Base-by-base conservation (phyloP, 2,888 invertebrate genomes). In the Callimorpha dominula region DNA sequence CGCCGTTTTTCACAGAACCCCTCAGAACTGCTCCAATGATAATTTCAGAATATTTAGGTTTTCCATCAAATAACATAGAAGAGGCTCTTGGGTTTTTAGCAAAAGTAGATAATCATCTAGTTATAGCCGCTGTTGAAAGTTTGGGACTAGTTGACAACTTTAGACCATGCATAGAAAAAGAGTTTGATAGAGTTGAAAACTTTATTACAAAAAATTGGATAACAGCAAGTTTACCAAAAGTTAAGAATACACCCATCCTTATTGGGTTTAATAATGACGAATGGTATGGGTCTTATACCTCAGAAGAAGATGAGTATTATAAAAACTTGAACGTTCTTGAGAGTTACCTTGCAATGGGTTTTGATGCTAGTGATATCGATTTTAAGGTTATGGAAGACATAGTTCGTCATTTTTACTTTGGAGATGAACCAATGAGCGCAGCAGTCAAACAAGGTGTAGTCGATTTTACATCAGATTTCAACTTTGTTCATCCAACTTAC, bases 401-500 rank as follows among this genome's bases (percentile, higher is more conserved):
- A 0, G 78, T 89, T 0, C 81, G 83, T 63, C 81, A 85, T 5
- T 93, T 90, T 70, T 92, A 92, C 64, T 75, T 91, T 2, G 90
- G 90, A 0, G 90, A 90, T 72, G 84, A 87, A 20, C 71, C 74
- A 15, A 64, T 84, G 0, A 82, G 66, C 40, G 79, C 77, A 42
- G 71, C 82, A 0, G 50, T 81, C 0, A 81, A 74, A 46, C 74
- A 77, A 64, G 74, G 83, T 2, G 50, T 91, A 8, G 81, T 84
- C 4, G 76, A 90, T 42, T 91, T 90, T 65, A 79, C 85, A 63
- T 89, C 91, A 0, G 93, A 92, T 79, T 87, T 82, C n/a, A 78
- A 76, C 6, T 92, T 85, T 64, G 81, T 74, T 31, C 81, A 90
- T 75, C 89, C 92, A 0, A 77, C 84, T 0, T 86, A 88, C 20